A percentile compares a stretch with the other conserved stretches of the same genome.
Conservation (phyloP, 2,797 vertebrate genomes). For the Poeciliopsis infans region DNA sequence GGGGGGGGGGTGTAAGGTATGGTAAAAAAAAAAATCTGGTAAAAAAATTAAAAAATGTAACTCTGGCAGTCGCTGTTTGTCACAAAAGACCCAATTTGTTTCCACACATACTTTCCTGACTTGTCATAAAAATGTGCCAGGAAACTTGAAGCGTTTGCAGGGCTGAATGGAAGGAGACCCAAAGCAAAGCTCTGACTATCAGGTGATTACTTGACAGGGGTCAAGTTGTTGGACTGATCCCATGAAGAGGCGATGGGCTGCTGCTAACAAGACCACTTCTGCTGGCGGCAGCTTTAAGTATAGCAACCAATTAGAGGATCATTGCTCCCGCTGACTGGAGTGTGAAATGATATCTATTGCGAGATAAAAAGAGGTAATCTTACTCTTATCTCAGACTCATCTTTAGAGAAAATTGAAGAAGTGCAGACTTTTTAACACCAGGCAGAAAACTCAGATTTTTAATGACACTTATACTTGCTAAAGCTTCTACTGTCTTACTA, state of each 20-base stretch:
- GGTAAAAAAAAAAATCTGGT: no score
- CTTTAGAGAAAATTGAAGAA: slow-evolving; percentile 74
- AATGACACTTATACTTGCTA: slow-evolving; percentile 35
- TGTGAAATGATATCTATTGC: slow-evolving; percentile 71
- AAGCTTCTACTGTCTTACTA: slow-evolving; percentile 15
- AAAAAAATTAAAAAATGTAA: background rate
- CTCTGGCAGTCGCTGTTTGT: background rate
- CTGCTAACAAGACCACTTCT: slow-evolving; percentile 71
- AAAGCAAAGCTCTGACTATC: slow-evolving; percentile 55
- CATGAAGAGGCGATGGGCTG: slow-evolving; percentile 61
- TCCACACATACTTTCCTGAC: background rate
- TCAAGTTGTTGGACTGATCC: slow-evolving; percentile 77
- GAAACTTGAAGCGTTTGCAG: slow-evolving; percentile 20
- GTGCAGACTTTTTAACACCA: slow-evolving; percentile 52
- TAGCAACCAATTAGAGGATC: slow-evolving; percentile 76
- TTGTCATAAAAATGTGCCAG: slow-evolving; percentile 4
- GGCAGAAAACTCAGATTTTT: slow-evolving; percentile 51
- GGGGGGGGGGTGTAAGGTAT: no score
- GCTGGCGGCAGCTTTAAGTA: slow-evolving; percentile 72
- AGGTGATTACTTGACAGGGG: slow-evolving; percentile 77
- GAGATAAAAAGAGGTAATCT: slow-evolving; percentile 75
- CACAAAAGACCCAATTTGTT: background rate
- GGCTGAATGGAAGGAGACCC: slow-evolving; percentile 31
- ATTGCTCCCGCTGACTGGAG: slow-evolving; percentile 67
- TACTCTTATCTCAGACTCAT: slow-evolving; percentile 78